These are phyloP conservation scores for Rynchops niger DNA, from an alignment of 2,113 vertebrate genomes.

Conservation along the genomic window DNA sequence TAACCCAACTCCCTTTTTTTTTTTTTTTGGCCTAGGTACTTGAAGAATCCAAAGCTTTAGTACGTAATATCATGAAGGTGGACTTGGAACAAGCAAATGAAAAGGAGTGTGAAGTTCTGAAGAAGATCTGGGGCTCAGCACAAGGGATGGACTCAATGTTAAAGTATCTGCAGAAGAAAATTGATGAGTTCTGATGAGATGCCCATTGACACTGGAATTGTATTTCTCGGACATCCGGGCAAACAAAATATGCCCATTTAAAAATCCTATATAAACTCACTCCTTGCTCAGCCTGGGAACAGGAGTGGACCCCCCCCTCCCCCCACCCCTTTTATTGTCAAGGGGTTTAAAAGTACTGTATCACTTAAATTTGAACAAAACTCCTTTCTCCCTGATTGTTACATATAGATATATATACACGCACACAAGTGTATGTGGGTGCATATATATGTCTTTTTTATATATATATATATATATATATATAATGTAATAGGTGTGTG, in stretches of 20 bases:
- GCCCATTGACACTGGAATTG: slow-evolving; percentile 61
- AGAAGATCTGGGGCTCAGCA: slow-evolving; percentile 93
- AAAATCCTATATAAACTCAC: slow-evolving; percentile 13
- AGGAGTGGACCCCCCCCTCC: slow-evolving; percentile 28
- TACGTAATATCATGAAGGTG: slow-evolving; percentile 86
- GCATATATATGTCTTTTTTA: background rate
- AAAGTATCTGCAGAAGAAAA: slow-evolving; percentile 91
- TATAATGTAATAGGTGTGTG: slow-evolving; percentile 11
- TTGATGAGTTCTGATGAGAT: slow-evolving; percentile 85
- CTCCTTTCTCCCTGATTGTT: slow-evolving; percentile 67
- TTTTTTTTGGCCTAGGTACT: slow-evolving; percentile 81
- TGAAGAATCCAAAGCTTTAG: slow-evolving; percentile 92
- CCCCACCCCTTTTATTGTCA: slow-evolving; percentile 53
- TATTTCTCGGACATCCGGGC: slow-evolving; percentile 51
- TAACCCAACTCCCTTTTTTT: background rate
- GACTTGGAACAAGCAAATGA: slow-evolving; percentile 94
- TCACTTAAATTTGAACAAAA: slow-evolving; percentile 75
- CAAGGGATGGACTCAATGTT: slow-evolving; percentile 97
- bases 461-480: background rate
- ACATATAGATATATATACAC: slow-evolving; percentile 11
- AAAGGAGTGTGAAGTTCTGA: slow-evolving; percentile 91
- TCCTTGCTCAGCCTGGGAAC: slow-evolving; percentile 49
- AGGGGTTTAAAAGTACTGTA: slow-evolving; percentile 80
- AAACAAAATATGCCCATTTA: slow-evolving; percentile 15
- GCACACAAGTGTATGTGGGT: slow-evolving; percentile 1